A percentile compares a stretch with the other conserved stretches of the same genome.
Conservation (phyloP, 2,888 invertebrate genomes). For the Drosophila mercatorum region DNA sequence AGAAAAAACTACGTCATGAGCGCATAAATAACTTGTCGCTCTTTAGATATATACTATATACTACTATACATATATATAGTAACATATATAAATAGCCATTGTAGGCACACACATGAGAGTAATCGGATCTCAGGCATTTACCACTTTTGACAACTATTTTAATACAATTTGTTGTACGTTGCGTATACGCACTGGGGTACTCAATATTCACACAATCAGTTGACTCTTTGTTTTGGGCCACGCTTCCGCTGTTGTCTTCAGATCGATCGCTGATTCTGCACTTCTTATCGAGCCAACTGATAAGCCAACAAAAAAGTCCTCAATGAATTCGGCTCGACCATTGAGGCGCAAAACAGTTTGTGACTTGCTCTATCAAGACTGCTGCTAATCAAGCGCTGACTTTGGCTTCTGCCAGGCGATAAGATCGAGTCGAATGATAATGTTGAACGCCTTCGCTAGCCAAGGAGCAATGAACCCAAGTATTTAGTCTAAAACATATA, state of each 20-base stretch:
- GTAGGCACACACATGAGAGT: not conserved
- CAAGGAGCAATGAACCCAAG: constrained; percentile 38
- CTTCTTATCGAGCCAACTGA: constrained; percentile 57
- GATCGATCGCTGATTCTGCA: constrained; percentile 25
- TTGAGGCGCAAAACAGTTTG: constrained; percentile 30
- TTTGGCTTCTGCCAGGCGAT: constrained; percentile 34
- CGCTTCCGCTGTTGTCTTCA: constrained; percentile 1
- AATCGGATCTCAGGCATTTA: not conserved
- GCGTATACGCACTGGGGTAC: constrained; percentile 30
- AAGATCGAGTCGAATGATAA: constrained; percentile 13
- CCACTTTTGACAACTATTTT: not conserved
- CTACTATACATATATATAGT: not conserved
- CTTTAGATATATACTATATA: not conserved
- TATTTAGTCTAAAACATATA: not conserved
- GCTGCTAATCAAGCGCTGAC: constrained; percentile 48
- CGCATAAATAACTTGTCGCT: constrained; percentile 32
- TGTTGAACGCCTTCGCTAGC: constrained; percentile 13
- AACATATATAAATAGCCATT: constrained; percentile 21
- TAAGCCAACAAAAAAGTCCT: constrained; percentile 38
- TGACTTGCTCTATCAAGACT: not conserved
- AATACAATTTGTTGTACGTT: constrained; percentile 1
- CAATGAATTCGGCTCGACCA: constrained; percentile 56
- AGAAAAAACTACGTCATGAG: constrained; percentile 54
- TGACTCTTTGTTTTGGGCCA: not conserved
- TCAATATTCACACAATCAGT: too few relatives aligned